phyloP scores from a whole-genome alignment of 2,113 vertebrate genomes.

The Grus americana region DNA sequence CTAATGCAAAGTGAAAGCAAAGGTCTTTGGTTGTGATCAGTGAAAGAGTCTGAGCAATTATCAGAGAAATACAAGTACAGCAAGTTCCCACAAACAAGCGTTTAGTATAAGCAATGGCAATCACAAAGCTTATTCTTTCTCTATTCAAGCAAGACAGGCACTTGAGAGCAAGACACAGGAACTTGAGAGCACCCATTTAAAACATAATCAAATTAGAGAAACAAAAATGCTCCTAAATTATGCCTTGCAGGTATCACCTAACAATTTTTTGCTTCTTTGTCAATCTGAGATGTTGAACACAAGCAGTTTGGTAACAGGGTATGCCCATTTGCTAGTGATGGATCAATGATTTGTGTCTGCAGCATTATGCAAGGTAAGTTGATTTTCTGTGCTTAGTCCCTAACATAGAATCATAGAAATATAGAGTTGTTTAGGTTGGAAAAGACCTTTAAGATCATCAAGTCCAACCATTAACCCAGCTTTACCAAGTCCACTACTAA shows the following conservation, averaged over 20 bases:
- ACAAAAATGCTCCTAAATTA: neutral
- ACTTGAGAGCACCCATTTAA: neutral
- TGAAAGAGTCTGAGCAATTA: neutral
- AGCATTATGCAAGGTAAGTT: neutral
- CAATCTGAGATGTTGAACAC: neutral
- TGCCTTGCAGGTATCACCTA: neutral
- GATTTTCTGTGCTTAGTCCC: neutral
- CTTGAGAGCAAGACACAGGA: neutral
- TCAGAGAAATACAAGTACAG: neutral
- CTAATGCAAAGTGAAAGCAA: neutral
- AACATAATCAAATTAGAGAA: neutral
- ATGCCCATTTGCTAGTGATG: neutral
- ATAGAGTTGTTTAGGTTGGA: too few species aligned
- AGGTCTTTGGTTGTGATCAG: neutral
- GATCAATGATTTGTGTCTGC: neutral
- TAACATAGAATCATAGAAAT: too few species aligned
- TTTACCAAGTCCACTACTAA: too few species aligned
- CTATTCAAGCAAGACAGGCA: neutral
- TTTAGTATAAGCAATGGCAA: neutral
- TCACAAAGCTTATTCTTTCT: neutral
- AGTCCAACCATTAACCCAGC: too few species aligned
- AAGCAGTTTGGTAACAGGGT: neutral
- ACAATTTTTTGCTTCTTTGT: neutral
- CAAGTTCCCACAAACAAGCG: neutral
- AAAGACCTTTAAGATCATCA: too few species aligned